Evolutionary conservation across 2,113 vertebrate species (phyloP), one percentile per base, ranked within the genome.

Genomic region (Cnemophilus loriae): DNA sequence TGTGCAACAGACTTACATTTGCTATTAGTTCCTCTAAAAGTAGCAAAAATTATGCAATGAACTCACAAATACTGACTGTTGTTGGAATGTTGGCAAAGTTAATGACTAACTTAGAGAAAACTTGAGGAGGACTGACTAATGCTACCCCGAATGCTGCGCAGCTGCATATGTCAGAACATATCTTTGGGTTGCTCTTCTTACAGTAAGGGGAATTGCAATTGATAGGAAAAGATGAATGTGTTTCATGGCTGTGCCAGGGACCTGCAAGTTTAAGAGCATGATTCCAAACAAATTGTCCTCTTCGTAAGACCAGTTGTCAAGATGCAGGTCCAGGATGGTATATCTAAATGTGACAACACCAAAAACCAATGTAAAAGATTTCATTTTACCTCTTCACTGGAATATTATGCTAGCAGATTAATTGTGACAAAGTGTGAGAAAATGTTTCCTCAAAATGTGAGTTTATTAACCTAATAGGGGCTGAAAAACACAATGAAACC

Each of bases 191-290:
- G 16, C 8, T 77, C 57, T 50, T 69, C 49, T 52, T 56, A 18
- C 32, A 57, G 18, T 16, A 32, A 42, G 9, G 14, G 11, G 53
- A 68, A 39, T 57, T 1, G 1, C 47, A 77, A n/a, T 6, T 33
- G 16, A 32, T 12, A 61, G n/a, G 13, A 27, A 81, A 68, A 88
- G 47, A 67, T 44, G 15, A 71, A 35, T 22, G 35, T 33, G 7
- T 37, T 77, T 32, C 22, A 23, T 7, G n/a, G 42, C 42, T 63
- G 7, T 68, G 7, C 53, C 16, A 52, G 32, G 27, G 30, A 63
- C 10, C 13, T 2, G 1, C 20, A 47, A n/a, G 6, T 67, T 71
- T 84, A 76, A 71, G 47, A 56, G 17, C 4, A 28, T 0, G 1
- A 32, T 52, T 91, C 18, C 39, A 59, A 46, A 5, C 5, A 50